Percentiles rank a stretch among this genome's conserved stretches.
These are phyloP conservation scores for Acestrorhynchus altus DNA, from an alignment of 2,797 vertebrate species.

Conservation along the genomic window DNA sequence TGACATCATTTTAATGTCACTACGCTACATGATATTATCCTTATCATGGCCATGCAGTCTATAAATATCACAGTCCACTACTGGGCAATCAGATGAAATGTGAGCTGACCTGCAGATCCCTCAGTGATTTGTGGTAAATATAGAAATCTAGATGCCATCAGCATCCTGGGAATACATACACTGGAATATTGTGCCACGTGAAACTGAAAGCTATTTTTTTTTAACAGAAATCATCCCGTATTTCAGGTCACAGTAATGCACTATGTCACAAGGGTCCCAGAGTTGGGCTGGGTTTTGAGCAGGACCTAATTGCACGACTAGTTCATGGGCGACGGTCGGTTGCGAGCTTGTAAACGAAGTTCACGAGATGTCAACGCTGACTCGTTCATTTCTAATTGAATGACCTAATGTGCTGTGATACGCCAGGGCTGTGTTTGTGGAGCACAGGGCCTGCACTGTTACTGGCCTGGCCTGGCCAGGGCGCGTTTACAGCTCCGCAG, in stretches of 20 bases:
- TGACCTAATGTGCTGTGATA: conserved; percentile 40
- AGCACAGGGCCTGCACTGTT: conserved; percentile 39
- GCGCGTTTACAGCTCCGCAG: conserved; percentile 50
- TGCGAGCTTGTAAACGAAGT: conserved; percentile 41
- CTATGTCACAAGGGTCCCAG: neutral
- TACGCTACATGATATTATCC: conserved; percentile 30
- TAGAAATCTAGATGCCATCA: conserved; percentile 34
- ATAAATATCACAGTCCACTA: conserved; percentile 51
- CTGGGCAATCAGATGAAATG: conserved; percentile 29
- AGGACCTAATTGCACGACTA: neutral
- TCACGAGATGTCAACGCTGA: conserved; percentile 32
- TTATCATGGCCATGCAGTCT: conserved; percentile 37
- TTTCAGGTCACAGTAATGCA: neutral
- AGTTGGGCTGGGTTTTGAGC: neutral
- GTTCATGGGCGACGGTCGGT: conserved; percentile 2
- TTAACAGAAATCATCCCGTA: neutral
- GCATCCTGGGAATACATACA: conserved; percentile 31
- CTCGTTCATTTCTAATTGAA: conserved; percentile 47
- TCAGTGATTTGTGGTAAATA: conserved; percentile 28
- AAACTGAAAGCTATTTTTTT: too few relatives aligned
- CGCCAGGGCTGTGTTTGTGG: neutral
- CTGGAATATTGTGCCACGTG: neutral
- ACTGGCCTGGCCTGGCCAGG: conserved; percentile 37
- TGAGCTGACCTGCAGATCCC: conserved; percentile 25
- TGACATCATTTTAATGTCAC: conserved; percentile 48